Base-by-base conservation (phyloP, 2,888 invertebrate species). In the Xylota sylvarum region DNA sequence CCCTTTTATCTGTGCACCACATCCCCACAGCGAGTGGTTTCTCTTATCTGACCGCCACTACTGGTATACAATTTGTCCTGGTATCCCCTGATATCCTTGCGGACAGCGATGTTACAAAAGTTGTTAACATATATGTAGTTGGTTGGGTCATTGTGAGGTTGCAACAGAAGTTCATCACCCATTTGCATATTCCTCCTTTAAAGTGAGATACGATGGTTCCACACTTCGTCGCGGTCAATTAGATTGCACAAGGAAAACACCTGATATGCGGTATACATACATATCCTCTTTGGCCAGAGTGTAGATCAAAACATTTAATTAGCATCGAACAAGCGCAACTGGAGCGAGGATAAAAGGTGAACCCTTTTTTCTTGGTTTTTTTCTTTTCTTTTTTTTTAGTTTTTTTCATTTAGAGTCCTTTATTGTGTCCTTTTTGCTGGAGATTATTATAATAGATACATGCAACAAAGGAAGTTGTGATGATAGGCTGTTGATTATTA, bases 261-360 rank as follows among this genome's bases (percentile, higher is more conserved):
- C 85, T 85, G 85, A 85, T 76, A 62, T 58, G 35, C 35, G 52
- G 67, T 17, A 23, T 17, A n/a, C n/a, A n/a, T 40, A n/a, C 14
- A 30, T 7, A 14, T 35, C 35, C 23, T 56, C 43, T 5, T 55
- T 40, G 19, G 55, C 0, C 14, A 17, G 46, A 43, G 32, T 70
- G n/a, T 40, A 37, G 62, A 76, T 81, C 52, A 70, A 65, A 81
- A 81, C 76, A 64, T 74, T 85, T 85, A 85, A 85, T 85, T 85
- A 80, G 62, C 74, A 65, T 70, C 40, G 43, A 85, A 76, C 80
- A 72, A 81, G 64, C 65, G 43, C 76, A 80, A 85, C 69, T 84
- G 84, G 79, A 84, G 84, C 80, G 69, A 64, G 74, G 37, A 58
- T 37, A 69, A 77, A 58, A 58, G 30, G 50, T 69, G 46, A 81